Percentiles rank a stretch among this genome's conserved stretches.
Conservation (phyloP, 2,888 invertebrate genomes). For the Idaea straminata region DNA sequence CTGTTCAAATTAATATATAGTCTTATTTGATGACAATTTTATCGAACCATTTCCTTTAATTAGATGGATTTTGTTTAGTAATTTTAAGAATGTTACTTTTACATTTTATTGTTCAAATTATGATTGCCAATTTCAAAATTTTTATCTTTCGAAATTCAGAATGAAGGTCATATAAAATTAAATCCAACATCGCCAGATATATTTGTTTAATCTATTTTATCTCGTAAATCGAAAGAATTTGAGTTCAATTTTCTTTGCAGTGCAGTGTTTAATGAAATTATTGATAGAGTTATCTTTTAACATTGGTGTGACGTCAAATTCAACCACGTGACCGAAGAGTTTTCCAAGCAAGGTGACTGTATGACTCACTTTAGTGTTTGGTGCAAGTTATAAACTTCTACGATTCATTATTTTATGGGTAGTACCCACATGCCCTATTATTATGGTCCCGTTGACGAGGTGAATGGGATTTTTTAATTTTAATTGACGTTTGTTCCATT, state of each 20-base stretch:
- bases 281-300: not conserved
- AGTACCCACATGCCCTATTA: too few relatives aligned
- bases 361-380: constrained; percentile 48
- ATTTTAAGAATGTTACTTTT: too few relatives aligned
- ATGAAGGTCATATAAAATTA: not conserved
- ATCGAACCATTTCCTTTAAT: too few relatives aligned
- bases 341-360: constrained; percentile 52
- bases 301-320: not conserved
- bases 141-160: not conserved
- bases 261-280: not conserved
- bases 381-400: constrained; percentile 7
- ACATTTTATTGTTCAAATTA: too few relatives aligned
- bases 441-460: too few relatives aligned
- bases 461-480: too few relatives aligned
- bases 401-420: not conserved
- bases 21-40: too few relatives aligned
- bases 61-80: too few relatives aligned
- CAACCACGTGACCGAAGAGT: constrained; percentile 62
- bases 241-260: not conserved
- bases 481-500: too few relatives aligned
- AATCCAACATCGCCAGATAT: not conserved
- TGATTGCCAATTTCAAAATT: too few relatives aligned
- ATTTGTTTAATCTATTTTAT: not conserved
- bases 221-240: not conserved
- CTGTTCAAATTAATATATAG: too few relatives aligned